A percentile compares a stretch with the other conserved stretches of the same genome.
phyloP scores from a whole-genome alignment of 2,797 vertebrate species.

The Sarcophilus harrisii region DNA sequence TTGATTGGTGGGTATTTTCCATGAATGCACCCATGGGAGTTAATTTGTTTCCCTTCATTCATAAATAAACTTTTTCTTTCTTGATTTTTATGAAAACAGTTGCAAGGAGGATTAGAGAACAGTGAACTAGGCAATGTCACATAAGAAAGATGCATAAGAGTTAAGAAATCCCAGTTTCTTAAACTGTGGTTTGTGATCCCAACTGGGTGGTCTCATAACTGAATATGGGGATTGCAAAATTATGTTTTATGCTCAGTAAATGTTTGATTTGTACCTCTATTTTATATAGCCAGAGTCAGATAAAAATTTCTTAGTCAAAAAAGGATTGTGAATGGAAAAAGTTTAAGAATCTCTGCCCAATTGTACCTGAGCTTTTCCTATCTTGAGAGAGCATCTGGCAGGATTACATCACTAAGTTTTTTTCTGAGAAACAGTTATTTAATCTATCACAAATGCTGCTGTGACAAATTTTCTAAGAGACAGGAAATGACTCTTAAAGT shows the following conservation, averaged over 20 bases:
- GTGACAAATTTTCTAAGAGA: constrained; percentile 26
- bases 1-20: neutral
- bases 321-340: constrained; percentile 2
- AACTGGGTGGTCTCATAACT: too few species aligned
- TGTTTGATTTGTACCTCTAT: too few species aligned
- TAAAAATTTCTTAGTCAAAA: neutral
- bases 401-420: neutral
- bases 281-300: too few species aligned
- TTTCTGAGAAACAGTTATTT: constrained; percentile 55
- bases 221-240: too few species aligned
- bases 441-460: constrained; percentile 26
- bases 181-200: too few species aligned
- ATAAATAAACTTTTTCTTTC: neutral
- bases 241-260: too few species aligned
- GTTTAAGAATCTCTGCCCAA: neutral
- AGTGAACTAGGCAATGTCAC: neutral
- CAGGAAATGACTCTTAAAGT: constrained; percentile 45
- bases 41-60: neutral
- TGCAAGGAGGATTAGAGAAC: neutral
- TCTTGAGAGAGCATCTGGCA: constrained; percentile 29
- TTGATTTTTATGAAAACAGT: neutral
- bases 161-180: neutral
- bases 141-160: neutral
- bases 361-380: neutral
- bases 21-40: neutral